Evolutionary conservation across 2,797 vertebrate genomes (phyloP), one percentile per base, ranked within the genome.

Genomic region (Phalanger gymnotis): DNA sequence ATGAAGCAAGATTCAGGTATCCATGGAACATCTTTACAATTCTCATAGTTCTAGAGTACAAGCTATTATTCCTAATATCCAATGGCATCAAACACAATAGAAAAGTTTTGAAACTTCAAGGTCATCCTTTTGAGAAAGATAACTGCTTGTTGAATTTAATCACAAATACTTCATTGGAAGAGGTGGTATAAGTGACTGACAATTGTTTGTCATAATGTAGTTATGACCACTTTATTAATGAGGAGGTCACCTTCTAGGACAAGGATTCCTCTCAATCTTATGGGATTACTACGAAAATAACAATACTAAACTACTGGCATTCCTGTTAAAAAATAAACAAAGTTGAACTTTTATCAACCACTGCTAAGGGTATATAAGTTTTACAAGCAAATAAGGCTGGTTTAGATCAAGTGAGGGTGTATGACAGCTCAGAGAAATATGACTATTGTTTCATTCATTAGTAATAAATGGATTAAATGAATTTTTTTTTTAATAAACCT

Each of bases 361-460:
- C 2, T 92, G 30, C 95, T 34, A 96, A 52, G 0, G 2, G 19
- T n/a, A 94, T 95, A 90, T 47, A 89, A 22, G 7, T 66, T 96
- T 95, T 40, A 55, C 22, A 94, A 91, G 51, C 4, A 94, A 94
- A 90, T 61, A 81, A 95, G 25, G 92, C 66, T 58, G 54, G 94
- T 92, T 9, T 66, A 51, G 30, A 90, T 7, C 16, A 53, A 87
- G 40, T 87, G 54, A 93, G 12, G 19, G 55, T 27, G 10, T 51
- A 30, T 54, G n/a, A 7, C 92, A 93, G 28, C 10, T 90, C 53
- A 94, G 52, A 87, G 40, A 92, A 97, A 94, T 81, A 96, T 10
- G 73, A n/a, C 10, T 61, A 95, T 53, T 94, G 13, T 51, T 94
- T 93, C 34, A 90, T 40, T 94, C 54, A 56, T 0, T 94, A 56